phyloP scores from a whole-genome alignment of 2,888 invertebrate species.

The Azorinus chamasolen region DNA sequence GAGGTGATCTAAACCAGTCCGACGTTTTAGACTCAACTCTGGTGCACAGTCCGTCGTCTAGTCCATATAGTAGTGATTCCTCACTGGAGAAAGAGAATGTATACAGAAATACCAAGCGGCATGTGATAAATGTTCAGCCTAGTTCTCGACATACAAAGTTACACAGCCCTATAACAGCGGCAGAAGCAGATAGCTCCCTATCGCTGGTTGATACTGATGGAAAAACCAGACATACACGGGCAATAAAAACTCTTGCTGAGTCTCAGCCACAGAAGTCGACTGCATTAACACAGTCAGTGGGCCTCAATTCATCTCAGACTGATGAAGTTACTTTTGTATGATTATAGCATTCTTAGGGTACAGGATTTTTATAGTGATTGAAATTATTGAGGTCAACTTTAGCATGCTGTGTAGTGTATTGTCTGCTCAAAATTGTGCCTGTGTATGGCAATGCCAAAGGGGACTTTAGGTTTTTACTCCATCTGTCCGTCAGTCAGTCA shows the following conservation, averaged over 20 bases:
- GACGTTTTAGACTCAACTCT: slow-evolving; percentile 49
- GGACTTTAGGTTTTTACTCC: too few species aligned
- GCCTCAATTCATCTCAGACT: slow-evolving; percentile 15
- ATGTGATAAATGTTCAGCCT: slow-evolving; percentile 31
- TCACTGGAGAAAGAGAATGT: slow-evolving; percentile 58
- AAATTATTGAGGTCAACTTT: not conserved
- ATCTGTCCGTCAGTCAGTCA: too few species aligned
- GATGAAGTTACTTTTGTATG: slow-evolving; percentile 61
- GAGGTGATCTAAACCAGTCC: slow-evolving; percentile 38
- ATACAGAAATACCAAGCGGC: slow-evolving; percentile 35
- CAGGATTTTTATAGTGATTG: not conserved
- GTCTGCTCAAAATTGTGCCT: too few species aligned
- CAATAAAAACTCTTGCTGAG: too few species aligned
- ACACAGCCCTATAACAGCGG: slow-evolving; percentile 52
- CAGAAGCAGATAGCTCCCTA: slow-evolving; percentile 38
- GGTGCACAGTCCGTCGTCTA: slow-evolving; percentile 32
- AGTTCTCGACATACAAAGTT: slow-evolving; percentile 51
- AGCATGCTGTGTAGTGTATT: not conserved
- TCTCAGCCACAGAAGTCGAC: slow-evolving; percentile 1
- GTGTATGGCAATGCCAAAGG: too few species aligned
- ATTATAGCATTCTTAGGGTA: too few species aligned
- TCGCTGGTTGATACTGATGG: slow-evolving; percentile 62
- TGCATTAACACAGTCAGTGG: slow-evolving; percentile 15
- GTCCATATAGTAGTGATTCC: slow-evolving; percentile 57
- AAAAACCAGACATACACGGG: slow-evolving; percentile 42